Percentiles rank a stretch among this genome's conserved stretches.
These are phyloP conservation scores for Pseudocheirus occidentalis DNA, from an alignment of 2,797 vertebrate species.

Conservation along the genomic window DNA sequence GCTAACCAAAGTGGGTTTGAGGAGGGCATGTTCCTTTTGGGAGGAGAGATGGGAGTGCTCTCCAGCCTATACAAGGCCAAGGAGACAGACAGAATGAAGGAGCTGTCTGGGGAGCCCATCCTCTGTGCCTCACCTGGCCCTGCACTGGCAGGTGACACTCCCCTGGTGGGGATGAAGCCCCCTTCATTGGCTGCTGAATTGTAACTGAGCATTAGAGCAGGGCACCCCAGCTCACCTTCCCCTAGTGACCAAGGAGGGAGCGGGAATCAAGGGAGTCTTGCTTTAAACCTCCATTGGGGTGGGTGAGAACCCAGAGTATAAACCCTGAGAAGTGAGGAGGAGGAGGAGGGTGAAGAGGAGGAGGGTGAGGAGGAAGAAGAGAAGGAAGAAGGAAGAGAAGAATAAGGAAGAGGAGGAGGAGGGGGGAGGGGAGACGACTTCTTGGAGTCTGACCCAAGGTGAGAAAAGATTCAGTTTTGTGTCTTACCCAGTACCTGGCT, in stretches of 20 bases:
- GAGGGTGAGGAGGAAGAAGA: background rate
- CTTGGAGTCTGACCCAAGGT: background rate
- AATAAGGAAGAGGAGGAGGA: rapidly evolving
- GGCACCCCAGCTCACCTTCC: background rate
- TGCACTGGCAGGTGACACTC: background rate
- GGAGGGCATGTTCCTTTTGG: background rate
- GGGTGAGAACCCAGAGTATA: background rate
- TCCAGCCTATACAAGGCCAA: background rate
- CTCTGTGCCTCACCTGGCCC: background rate
- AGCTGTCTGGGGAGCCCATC: background rate
- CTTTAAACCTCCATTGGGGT: too few relatives aligned
- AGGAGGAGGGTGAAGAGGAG: too few relatives aligned
- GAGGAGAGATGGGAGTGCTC: background rate
- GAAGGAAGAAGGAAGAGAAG: too few relatives aligned
- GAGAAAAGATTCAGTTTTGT: background rate
- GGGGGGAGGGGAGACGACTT: background rate
- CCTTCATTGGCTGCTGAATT: background rate
- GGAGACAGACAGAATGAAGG: background rate
- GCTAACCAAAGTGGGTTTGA: background rate
- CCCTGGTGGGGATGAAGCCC: background rate
- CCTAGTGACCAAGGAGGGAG: background rate
- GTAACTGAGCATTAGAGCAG: background rate
- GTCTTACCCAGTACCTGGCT: background rate
- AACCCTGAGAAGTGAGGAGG: background rate
- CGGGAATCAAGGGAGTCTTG: background rate